Evolutionary conservation across 2,113 vertebrate species (phyloP), one percentile per base, ranked within the genome.

Genomic region (Charina bottae): DNA sequence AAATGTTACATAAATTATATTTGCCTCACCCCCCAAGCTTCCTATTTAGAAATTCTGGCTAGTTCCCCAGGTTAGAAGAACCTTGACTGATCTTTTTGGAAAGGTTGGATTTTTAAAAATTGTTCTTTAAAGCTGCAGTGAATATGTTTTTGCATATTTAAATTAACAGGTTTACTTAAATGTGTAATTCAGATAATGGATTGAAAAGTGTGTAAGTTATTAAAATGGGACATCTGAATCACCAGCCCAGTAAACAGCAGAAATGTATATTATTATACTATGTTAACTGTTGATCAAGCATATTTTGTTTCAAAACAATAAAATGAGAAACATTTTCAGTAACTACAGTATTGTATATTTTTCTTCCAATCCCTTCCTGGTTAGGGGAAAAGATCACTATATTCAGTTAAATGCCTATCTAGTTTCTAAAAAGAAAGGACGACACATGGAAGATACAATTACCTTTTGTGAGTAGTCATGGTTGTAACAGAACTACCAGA

Each of bases 131-230:
- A 85, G 23, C 72, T 78, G 19, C 9, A 53, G 78, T 5, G 11
- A 60, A 13, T 13, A 1, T 21, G 3, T 42, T 87, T 83, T 64
- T 46, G 53, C 42, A 11, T 23, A 0, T 17, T 24, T 19, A 19
- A 33, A 64, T 0, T 0, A 58, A 68, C 26, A 56, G 89, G 17
- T 53, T 87, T 6, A 56, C 42, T 72, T 92, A 55, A 72, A 54
- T 0, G 2, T 59, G 4, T 37, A 1, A 49, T 24, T 49, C 60
- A 11, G 19, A 60, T 6, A 0, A 1, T 85, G 58, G 83, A n/a
- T 0, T 64, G 0, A 1, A 0, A 0, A 0, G 17, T 2, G 64
- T 42, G 19, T 54, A 28, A 0, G 85, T 89, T 33, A 89, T 83
- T 13, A 42, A 92, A 84, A 59, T 1, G 0, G 56, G 72, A 46